A percentile compares a stretch with the other conserved stretches of the same genome.
phyloP scores from a whole-genome alignment of 1,140 invertebrate species.

The Galleria mellonella region DNA sequence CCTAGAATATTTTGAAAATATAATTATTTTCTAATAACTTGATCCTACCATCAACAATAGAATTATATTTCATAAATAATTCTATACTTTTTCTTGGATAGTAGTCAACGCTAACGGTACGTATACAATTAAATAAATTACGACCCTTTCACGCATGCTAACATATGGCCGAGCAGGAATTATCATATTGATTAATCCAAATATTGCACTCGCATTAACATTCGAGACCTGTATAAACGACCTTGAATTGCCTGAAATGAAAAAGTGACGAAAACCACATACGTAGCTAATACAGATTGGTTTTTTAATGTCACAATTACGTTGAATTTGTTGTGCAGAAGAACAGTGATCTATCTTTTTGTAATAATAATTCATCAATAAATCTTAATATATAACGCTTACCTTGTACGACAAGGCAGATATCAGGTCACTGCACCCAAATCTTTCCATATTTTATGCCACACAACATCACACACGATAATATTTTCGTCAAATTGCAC shows the following conservation, averaged over 20 bases:
- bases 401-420: slow-evolving; percentile 50
- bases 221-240: slow-evolving; percentile 29
- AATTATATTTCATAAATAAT: no score
- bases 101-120: slow-evolving; percentile 63
- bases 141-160: slow-evolving; percentile 56
- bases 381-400: slow-evolving; percentile 14
- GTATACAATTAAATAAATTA: slow-evolving; percentile 24
- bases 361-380: neutral
- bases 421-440: slow-evolving; percentile 69
- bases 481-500: slow-evolving; percentile 68
- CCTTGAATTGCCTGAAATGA: slow-evolving; percentile 37
- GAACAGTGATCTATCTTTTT: neutral
- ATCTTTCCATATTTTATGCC: slow-evolving; percentile 61
- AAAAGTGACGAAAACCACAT: slow-evolving; percentile 33
- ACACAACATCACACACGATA: slow-evolving; percentile 63
- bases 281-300: slow-evolving; percentile 34
- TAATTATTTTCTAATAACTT: no score
- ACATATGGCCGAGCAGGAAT: slow-evolving; percentile 56
- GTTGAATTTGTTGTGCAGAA: slow-evolving; percentile 3
- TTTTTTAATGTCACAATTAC: slow-evolving; percentile 33
- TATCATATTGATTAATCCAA: slow-evolving; percentile 49
- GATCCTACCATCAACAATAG: no score
- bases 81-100: no score
- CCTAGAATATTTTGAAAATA: no score
- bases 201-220: slow-evolving; percentile 26